Conservation (phyloP, 2,888 invertebrate genomes). For the Aromia moschata region DNA sequence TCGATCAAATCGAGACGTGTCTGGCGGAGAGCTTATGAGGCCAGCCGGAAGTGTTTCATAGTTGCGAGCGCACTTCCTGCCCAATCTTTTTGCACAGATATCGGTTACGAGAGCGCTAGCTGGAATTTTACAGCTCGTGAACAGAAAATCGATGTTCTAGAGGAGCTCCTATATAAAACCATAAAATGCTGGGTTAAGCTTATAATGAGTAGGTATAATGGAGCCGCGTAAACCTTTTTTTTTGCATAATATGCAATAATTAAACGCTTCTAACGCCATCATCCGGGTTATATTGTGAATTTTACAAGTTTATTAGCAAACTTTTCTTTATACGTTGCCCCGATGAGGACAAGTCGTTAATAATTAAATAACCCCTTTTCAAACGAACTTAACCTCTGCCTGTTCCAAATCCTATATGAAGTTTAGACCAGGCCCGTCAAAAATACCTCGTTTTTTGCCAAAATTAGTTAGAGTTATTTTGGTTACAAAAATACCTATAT, state of each 20-base stretch:
- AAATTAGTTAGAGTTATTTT: too few relatives aligned
- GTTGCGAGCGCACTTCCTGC: constrained; percentile 26
- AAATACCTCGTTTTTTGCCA: too few relatives aligned
- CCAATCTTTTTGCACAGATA: constrained; percentile 26
- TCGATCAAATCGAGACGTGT: constrained; percentile 24
- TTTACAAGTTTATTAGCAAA: constrained; percentile 2
- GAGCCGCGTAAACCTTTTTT: background rate
- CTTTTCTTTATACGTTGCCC: background rate
- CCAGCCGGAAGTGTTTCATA: constrained; percentile 24
- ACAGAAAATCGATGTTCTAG: constrained; percentile 12
- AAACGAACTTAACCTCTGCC: too few relatives aligned
- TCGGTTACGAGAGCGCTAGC: constrained; percentile 4
- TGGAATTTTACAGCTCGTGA: constrained; percentile 7
- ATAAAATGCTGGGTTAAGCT: background rate
- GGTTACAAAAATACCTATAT: too few relatives aligned
- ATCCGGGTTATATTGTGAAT: background rate
- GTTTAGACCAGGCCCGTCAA: too few relatives aligned
- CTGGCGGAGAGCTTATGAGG: constrained; percentile 26
- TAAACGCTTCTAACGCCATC: constrained; percentile 3
- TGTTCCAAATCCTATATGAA: too few relatives aligned
- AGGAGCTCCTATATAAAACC: constrained; percentile 8
- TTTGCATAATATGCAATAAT: background rate
- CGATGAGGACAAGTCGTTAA: too few relatives aligned
- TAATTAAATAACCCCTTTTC: too few relatives aligned
- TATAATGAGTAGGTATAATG: too few relatives aligned